These are phyloP conservation scores for Matsumyia berberina DNA, from an alignment of 2,888 invertebrate species.

Conservation along the genomic window DNA sequence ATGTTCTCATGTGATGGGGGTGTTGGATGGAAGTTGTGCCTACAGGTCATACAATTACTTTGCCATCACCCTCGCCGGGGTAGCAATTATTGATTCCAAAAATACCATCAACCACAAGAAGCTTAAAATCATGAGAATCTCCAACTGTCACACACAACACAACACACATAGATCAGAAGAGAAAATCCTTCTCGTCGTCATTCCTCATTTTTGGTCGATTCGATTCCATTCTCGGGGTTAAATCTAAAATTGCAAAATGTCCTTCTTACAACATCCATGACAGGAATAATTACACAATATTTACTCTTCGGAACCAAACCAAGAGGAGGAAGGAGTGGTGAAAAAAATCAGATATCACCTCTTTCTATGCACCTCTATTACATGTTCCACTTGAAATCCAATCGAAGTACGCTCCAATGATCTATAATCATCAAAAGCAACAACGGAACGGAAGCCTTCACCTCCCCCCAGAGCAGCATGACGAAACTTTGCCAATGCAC, in stretches of 20 bases:
- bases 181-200: conserved; percentile 23
- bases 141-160: conserved; percentile 31
- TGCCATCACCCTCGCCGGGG: background rate
- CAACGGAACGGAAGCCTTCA: conserved; percentile 51
- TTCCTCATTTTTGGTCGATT: conserved; percentile 36
- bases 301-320: conserved; percentile 39
- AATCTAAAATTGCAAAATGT: conserved; percentile 52
- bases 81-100: conserved; percentile 31
- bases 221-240: conserved; percentile 20
- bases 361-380: conserved; percentile 55
- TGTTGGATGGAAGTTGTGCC: background rate
- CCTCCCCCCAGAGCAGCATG: conserved; percentile 13
- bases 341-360: conserved; percentile 61
- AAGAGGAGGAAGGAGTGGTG: background rate
- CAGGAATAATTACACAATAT: conserved; percentile 70
- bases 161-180: conserved; percentile 34
- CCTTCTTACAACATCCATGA: conserved; percentile 53
- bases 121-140: conserved; percentile 24
- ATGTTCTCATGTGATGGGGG: background rate
- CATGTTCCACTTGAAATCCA: conserved; percentile 72
- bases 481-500: conserved; percentile 1
- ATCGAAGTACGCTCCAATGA: conserved; percentile 72
- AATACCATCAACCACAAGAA: conserved; percentile 36
- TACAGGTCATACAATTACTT: background rate
- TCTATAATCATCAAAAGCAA: conserved; percentile 70